Conservation (phyloP, 2,888 invertebrate species). For the Cactoblastis cactorum region DNA sequence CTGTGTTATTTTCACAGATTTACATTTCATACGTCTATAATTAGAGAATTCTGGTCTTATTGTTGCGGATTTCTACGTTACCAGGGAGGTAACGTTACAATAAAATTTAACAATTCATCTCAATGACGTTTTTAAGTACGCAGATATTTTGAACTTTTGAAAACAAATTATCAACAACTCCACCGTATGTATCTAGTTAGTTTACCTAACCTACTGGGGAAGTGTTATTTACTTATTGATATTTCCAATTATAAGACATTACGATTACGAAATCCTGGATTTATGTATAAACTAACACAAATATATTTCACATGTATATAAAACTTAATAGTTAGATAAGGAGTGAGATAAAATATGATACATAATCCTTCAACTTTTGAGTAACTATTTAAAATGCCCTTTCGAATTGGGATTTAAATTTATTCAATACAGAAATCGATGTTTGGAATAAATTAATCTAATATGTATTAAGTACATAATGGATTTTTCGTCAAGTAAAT, state of each 20-base stretch:
- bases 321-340: too few species aligned
- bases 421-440: too few species aligned
- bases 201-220: conserved; percentile 29
- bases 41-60: conserved; percentile 70
- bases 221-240: conserved; percentile 21
- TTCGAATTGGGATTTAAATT: too few species aligned
- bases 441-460: too few species aligned
- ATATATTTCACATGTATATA: too few species aligned
- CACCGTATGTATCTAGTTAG: conserved; percentile 26
- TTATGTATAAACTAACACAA: too few species aligned
- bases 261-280: too few species aligned
- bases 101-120: conserved; percentile 24
- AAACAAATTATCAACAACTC: conserved; percentile 35
- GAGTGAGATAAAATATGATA: too few species aligned
- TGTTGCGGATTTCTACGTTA: conserved; percentile 63
- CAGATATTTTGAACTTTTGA: conserved; percentile 19
- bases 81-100: conserved; percentile 55
- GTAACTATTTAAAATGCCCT: too few species aligned
- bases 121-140: conserved; percentile 15
- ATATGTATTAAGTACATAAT: neutral
- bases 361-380: too few species aligned
- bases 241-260: neutral
- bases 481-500: too few species aligned
- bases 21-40: conserved; percentile 74
- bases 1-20: conserved; percentile 74